phyloP scores from a whole-genome alignment of 2,113 vertebrate genomes.

The Paratilapia polleni region DNA sequence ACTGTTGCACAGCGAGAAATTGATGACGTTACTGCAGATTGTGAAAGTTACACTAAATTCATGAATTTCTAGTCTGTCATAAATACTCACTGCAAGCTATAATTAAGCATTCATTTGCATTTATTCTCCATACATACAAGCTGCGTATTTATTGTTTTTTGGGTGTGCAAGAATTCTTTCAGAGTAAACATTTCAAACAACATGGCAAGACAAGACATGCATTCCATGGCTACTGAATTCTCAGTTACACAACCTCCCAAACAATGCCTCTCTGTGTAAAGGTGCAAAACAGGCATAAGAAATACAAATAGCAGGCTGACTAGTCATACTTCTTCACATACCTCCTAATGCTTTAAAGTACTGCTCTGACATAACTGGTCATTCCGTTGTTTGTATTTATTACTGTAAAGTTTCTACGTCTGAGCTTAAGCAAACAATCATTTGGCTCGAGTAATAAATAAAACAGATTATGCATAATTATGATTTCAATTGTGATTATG shows the following conservation, averaged over 20 bases:
- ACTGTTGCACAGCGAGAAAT: not conserved
- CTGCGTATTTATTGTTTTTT: not conserved
- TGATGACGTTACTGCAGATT: no score
- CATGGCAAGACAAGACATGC: slow-evolving; percentile 29
- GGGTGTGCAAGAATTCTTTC: not conserved
- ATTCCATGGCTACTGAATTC: not conserved
- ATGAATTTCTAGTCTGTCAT: not conserved
- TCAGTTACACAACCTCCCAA: slow-evolving; percentile 15
- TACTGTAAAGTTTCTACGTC: not conserved
- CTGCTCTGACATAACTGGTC: not conserved
- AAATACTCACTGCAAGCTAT: not conserved
- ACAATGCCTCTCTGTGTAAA: slow-evolving; percentile 26
- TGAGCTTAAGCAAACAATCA: not conserved
- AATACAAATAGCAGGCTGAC: slow-evolving; percentile 1
- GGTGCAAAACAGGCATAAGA: not conserved
- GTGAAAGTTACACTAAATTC: not conserved
- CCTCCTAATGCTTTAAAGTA: not conserved
- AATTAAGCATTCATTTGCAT: not conserved
- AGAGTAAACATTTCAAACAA: not conserved
- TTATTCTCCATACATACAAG: not conserved
- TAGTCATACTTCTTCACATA: not conserved
- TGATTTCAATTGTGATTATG: not conserved
- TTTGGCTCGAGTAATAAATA: not conserved
- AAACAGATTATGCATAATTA: not conserved
- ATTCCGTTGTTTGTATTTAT: not conserved